phyloP scores from a whole-genome alignment of 2,888 invertebrate genomes.

The Ophraella communa region DNA sequence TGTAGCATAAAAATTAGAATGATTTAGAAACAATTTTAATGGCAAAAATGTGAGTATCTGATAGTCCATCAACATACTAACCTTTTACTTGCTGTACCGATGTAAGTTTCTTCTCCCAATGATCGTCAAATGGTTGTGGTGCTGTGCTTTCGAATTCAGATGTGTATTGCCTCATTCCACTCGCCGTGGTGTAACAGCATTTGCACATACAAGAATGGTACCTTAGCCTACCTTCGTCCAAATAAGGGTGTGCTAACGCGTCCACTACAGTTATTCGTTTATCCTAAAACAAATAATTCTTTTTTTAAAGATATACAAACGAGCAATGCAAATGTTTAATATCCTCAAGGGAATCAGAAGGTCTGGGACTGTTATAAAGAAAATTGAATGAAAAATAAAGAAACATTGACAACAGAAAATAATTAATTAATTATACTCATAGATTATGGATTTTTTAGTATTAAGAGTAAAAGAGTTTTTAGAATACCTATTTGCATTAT shows the following conservation, averaged over 20 bases:
- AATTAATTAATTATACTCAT: too few species aligned
- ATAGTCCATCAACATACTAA: slow-evolving; percentile 53
- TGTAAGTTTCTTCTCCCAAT: slow-evolving; percentile 95
- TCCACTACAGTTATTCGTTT: slow-evolving; percentile 94
- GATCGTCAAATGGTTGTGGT: slow-evolving; percentile 90
- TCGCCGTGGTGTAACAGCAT: slow-evolving; percentile 87
- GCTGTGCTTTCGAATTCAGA: slow-evolving; percentile 93
- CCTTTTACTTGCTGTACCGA: slow-evolving; percentile 95
- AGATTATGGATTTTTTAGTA: too few species aligned
- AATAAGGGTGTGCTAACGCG: slow-evolving; percentile 95
- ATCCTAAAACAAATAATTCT: slow-evolving; percentile 67
- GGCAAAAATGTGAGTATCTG: neutral
- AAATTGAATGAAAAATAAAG: too few species aligned
- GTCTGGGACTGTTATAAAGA: too few species aligned
- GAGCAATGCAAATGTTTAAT: neutral
- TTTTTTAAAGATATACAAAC: too few species aligned
- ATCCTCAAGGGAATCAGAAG: too few species aligned
- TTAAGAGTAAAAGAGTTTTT: too few species aligned
- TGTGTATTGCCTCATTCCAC: slow-evolving; percentile 85
- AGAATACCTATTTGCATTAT: too few species aligned
- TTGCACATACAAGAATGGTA: slow-evolving; percentile 99
- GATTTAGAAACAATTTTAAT: too few species aligned
- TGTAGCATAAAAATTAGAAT: too few species aligned
- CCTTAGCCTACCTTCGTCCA: slow-evolving; percentile 96
- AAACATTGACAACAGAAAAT: too few species aligned